Base-by-base conservation (phyloP, 2,113 vertebrate species). In the Pseudopipra pipra region DNA sequence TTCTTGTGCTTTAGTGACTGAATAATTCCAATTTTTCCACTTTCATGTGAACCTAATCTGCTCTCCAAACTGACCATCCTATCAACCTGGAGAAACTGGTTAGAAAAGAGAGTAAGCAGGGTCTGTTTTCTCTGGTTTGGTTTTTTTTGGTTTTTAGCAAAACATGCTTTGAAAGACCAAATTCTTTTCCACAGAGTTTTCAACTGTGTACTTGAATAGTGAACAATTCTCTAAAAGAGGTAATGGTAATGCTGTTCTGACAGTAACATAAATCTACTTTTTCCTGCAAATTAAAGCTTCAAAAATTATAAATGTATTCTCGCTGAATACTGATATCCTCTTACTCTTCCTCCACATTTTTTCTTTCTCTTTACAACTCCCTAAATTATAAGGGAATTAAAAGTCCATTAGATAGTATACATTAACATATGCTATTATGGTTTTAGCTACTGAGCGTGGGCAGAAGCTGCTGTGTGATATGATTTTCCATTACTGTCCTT, bases 361-460 rank as follows among this genome's bases (percentile, higher is more conserved):
- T 90, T 39, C 51, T 82, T 91, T 84, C 71, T 84, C 65, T 90
- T 95, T 96, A 82, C 80, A 95, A 85, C 85, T 96, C 84, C 71
- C 80, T 96, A 95, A 97, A 95, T 97, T 96, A 95, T 81, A 96
- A 74, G 52, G 54, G 73, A 95, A 96, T 97, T 94, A 96, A 93
- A 95, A 96, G 70, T 85, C 83, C 83, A 95, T 92, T 96, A 96
- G 90, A 80, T 87, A 75, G 51, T 95, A 85, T 85, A 72, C 54
- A 87, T 95, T 94, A 95, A 89, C 87, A 87, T 95, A 85, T 72
- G 68, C 75, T 95, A 35, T 94, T 93, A 78, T 56, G 65, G 61
- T 77, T 91, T 81, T 91, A 91, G 72, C 88, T 85, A 33, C 30
- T 5, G 65, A 94, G 67, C 0, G 19, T 89, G 90, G 90, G 95